Evolutionary conservation across 37 sponge, comb jelly and placozoan species (phyloP), one percentile per base, ranked within the genome.

Genomic region (Amphimedon queenslandica): DNA sequence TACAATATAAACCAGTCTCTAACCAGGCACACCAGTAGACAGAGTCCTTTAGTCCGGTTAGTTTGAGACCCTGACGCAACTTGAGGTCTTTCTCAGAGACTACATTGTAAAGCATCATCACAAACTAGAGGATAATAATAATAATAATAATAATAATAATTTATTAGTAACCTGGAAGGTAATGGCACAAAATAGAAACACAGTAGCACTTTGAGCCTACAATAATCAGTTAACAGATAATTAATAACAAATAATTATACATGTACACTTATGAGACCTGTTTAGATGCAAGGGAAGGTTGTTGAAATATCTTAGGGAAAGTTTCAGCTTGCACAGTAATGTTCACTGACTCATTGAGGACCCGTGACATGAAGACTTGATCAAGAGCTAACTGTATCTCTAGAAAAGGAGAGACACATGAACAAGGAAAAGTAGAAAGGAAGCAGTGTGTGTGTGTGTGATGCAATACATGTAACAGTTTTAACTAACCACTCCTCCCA

Each of bases 21-120:
- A 47, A 90, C 91, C 91, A 90, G 63, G 91, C 75, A 18, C 77
- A 34, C 91, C 91, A 90, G 61, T 90, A 90, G 38, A 85, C 60
- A 34, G 91, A 90, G 58, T 90, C 91, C 67, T 90, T 90, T 67
- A 90, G 57, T 4, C 91, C 91, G 69, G 85, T 81, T 20, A 90
- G 58, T 63, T 90, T 90, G 67, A 90, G 47, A 10, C 91, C 91
- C 76, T 88, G 91, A 78, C 91, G 77, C 64, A 90, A 69, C 53
- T 90, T 85, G 28, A 90, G 76, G 60, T 90, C 91, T 35, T 90
- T 90, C 67, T 90, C 91, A 13, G 78, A 77, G 55, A 90, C 91
- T 33, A 90, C 74, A 73, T 90, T 90, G 75, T 90, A 90, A 66
- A 90, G 36, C 75, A 90, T 77, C 81, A 90, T 85, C 20, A 90